Base-by-base conservation (phyloP, 2,888 invertebrate species). In the Endomychus coccineus region DNA sequence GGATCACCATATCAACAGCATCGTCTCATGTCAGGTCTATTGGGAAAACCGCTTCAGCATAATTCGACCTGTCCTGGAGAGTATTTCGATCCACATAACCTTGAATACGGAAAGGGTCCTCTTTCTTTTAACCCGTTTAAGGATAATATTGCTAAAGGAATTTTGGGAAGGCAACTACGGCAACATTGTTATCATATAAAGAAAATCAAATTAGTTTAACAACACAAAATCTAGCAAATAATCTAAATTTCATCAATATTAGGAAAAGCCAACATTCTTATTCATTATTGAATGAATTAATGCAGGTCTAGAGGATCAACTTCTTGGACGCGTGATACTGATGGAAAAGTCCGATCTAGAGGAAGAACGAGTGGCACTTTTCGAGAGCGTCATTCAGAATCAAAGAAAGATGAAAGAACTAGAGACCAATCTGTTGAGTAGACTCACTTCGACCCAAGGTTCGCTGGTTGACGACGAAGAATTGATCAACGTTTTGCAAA, bases 271-370 rank as follows among this genome's bases (percentile, higher is more conserved):
- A 19, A 6, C 6, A 19, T 21, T 21, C 4, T 31, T 6, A 7
- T 7, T 7, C 21, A 19, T n/a, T n/a, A 7, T 19, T n/a, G 21
- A 7, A n/a, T 19, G 5, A n/a, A n/a, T n/a, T 10, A 27, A 33
- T 27, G 12, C 38, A 61, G 95, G 96, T 6, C 68, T 96, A 16
- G 96, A 96, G 67, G 96, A 96, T 66, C 96, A 96, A 60, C 68
- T 96, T 3, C 67, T 96, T 15, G 95, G 89, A 2, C 73, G 95
- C 43, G 95, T 96, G 0, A 96, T 96, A 57, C 67, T 92, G 11
- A 95, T 92, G 82, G 96, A 96, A 63, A 95, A 95, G 66, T 83
- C 90, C 1, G 96, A 96, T 58, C 69, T 96, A 41, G 96, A 96
- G 68, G 86, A 90, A 31, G 95, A 96, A 65, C 71, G 95, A 34